These are phyloP conservation scores for Cataglyphis altisquamis DNA, from an alignment of 2,888 invertebrate genomes.

Conservation along the genomic window DNA sequence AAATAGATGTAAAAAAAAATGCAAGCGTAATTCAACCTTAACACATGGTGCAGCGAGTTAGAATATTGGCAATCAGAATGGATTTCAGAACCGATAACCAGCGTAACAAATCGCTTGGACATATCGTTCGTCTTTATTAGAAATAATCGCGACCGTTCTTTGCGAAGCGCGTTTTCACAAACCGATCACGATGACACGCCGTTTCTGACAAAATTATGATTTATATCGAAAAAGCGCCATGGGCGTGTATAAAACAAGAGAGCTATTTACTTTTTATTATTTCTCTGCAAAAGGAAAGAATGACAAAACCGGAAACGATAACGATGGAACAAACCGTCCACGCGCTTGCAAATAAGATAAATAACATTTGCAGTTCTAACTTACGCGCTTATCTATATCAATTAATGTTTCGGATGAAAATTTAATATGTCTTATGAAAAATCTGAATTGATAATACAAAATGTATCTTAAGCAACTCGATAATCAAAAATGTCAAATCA, in stretches of 20 bases:
- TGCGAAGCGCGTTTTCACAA: neutral
- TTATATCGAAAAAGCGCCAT: conserved; percentile 14
- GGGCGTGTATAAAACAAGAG: neutral
- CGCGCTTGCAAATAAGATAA: conserved; percentile 5
- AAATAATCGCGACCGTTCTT: neutral
- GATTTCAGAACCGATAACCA: neutral
- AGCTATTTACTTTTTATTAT: conserved; percentile 4
- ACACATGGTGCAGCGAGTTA: neutral
- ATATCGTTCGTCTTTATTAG: conserved; percentile 11
- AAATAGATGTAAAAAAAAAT: conserved; percentile 4
- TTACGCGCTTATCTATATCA: conserved; percentile 28
- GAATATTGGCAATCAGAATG: neutral
- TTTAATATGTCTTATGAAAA: conserved; percentile 9
- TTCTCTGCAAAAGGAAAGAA: neutral
- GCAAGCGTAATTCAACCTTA: neutral
- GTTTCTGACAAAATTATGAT: conserved; percentile 26
- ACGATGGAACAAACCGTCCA: neutral
- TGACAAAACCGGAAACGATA: neutral
- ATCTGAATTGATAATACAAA: conserved; percentile 8
- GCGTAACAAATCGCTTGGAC: too few species aligned
- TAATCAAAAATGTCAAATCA: neutral
- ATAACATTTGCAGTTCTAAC: conserved; percentile 3
- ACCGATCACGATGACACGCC: neutral
- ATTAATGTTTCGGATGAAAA: neutral
- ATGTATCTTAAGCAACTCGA: neutral